Conservation (phyloP, 2,888 invertebrate species). For the Euspilapteryx auroguttella region DNA sequence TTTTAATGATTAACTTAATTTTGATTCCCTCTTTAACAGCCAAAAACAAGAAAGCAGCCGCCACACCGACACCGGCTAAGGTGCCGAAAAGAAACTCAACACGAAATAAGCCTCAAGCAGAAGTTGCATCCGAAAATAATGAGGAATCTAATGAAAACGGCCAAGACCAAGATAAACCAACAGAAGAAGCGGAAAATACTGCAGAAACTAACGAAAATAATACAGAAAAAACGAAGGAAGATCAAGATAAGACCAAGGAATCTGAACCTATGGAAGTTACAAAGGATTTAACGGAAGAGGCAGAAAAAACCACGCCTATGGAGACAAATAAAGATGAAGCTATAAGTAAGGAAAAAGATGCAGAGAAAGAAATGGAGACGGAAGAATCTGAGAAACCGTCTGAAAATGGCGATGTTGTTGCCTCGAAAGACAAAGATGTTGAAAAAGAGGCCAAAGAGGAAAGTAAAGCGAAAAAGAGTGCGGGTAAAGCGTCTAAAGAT, state of each 20-base stretch:
- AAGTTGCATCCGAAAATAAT: too few relatives aligned
- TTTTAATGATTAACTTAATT: too few relatives aligned
- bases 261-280: constrained; percentile 3
- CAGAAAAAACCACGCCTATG: constrained; percentile 4
- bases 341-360: constrained; percentile 6
- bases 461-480: too few relatives aligned
- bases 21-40: too few relatives aligned
- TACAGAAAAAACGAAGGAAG: constrained; percentile 7
- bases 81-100: constrained; percentile 30
- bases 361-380: constrained; percentile 5
- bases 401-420: constrained; percentile 8
- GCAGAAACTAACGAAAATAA: constrained; percentile 6
- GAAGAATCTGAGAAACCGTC: constrained; percentile 6
- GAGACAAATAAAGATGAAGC: constrained; percentile 10
- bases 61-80: constrained; percentile 18
- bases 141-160: not conserved
- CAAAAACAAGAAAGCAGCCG: constrained; percentile 21
- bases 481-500: too few relatives aligned
- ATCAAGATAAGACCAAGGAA: not conserved
- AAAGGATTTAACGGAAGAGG: constrained; percentile 7
- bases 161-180: not conserved
- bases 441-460: constrained; percentile 12
- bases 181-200: not conserved
- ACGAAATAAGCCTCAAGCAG: too few relatives aligned
- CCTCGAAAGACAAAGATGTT: constrained; percentile 8